phyloP scores from a whole-genome alignment of 2,797 vertebrate genomes.

The Falco rusticolus region DNA sequence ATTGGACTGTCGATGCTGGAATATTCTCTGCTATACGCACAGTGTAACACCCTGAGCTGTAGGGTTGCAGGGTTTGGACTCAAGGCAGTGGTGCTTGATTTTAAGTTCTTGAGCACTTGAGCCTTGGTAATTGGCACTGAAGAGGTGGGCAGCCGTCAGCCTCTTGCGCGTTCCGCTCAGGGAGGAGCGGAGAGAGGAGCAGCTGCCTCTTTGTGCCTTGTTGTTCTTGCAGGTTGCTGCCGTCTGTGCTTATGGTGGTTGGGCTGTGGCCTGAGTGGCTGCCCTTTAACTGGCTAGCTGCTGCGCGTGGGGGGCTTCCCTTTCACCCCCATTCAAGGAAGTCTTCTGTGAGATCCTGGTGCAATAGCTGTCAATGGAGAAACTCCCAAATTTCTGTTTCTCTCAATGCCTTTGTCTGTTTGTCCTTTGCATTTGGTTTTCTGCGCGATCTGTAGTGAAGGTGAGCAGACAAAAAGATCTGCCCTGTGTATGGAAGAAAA shows the following conservation, averaged over 20 bases:
- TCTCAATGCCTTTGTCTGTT: neutral
- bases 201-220: neutral
- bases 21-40: neutral
- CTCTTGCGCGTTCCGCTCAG: neutral
- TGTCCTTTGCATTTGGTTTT: neutral
- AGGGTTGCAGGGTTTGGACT: neutral
- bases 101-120: neutral
- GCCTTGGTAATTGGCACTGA: neutral
- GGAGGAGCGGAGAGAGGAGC: neutral
- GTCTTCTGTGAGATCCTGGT: neutral
- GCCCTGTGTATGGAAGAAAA: neutral
- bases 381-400: neutral
- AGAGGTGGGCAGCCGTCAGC: neutral
- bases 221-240: neutral
- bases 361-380: neutral
- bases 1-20: neutral
- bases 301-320: neutral
- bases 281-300: neutral
- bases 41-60: neutral
- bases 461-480: neutral
- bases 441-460: neutral
- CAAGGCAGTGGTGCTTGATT: rapidly evolving
- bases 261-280: neutral
- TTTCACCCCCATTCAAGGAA: rapidly evolving
- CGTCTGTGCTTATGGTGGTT: neutral